Evolutionary conservation across 92 coral and sea anemone genomes (phyloP), one percentile per base, ranked within the genome.

Genomic region (Anthopleura xanthogrammica): DNA sequence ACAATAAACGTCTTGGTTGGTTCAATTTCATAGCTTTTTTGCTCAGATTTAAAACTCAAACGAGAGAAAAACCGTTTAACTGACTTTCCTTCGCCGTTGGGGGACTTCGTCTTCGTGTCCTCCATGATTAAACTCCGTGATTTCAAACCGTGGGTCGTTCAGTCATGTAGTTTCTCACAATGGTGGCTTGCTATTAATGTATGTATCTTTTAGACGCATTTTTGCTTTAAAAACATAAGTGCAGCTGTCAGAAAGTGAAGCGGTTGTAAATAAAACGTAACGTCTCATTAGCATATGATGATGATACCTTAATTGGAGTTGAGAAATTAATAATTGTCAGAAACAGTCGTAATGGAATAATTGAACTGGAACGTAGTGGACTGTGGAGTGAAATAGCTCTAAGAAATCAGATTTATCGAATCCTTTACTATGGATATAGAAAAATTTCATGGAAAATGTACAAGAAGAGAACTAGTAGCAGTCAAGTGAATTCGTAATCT

Each of bases 1-100:
- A 91, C 97, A 65, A 93, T 90, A 54, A 91, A 93, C n/a, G 93
- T 85, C 72, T 83, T 85, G 13, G 88, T 55, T 4, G 93, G 94
- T 48, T 91, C 90, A 14, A 93, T 42, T 52, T 91, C 87, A 81
- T 93, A 93, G 72, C 88, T 90, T 75, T 86, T 85, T 71, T 85
- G 90, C 42, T 85, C 86, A 40, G 89, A 64, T 71, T 87, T 90
- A 20, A 92, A 66, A 75, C 92, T 89, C 52, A 92, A 24, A 36
- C 91, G 84, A 16, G 54, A 20, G 62, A 80, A 80, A 48, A 80
- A 62, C 58, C 40, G 70, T 50, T 54, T 80, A 42, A 80, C 83
- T 54, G 83, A 80, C 40, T 64, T 80, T 5, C 75, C 76, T 8
- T 65, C 52, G 39, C 78, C 57, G 19, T 50, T 22, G 16, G 78